Percentiles rank a stretch among this genome's conserved stretches.
Conservation (phyloP, 1,140 invertebrate species). For the Drosophila saltans region DNA sequence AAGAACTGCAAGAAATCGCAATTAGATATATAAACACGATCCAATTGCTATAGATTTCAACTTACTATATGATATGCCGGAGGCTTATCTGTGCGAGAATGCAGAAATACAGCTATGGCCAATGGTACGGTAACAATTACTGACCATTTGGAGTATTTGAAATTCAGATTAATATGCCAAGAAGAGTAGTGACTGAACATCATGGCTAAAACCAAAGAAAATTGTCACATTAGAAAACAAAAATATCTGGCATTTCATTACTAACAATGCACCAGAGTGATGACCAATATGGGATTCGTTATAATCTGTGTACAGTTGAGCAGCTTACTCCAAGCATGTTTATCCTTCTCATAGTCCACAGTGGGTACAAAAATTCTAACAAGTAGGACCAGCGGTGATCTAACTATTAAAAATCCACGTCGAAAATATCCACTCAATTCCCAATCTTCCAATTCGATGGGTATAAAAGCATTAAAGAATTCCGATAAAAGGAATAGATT, state of each 20-base stretch:
- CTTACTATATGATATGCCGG: slow-evolving; percentile 51
- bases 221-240: too few species aligned
- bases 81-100: slow-evolving; percentile 52
- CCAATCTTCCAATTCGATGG: slow-evolving; percentile 36
- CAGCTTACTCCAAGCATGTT: slow-evolving; percentile 65
- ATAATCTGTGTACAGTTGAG: slow-evolving; percentile 61
- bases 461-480: slow-evolving; percentile 32
- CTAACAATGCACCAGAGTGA: slow-evolving; percentile 37
- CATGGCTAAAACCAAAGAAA: slow-evolving; percentile 23
- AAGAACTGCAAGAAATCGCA: slow-evolving; percentile 31
- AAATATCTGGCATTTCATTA: background rate
- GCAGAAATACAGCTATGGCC: slow-evolving; percentile 34
- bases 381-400: slow-evolving; percentile 30
- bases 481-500: slow-evolving; percentile 42
- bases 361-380: slow-evolving; percentile 38
- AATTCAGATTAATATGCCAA: slow-evolving; percentile 22
- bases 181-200: slow-evolving; percentile 18
- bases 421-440: slow-evolving; percentile 7
- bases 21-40: background rate
- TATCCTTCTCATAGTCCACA: slow-evolving; percentile 46
- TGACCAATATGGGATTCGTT: slow-evolving; percentile 36
- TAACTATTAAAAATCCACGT: slow-evolving; percentile 17
- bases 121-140: slow-evolving; percentile 42
- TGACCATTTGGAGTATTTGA: slow-evolving; percentile 30
- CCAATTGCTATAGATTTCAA: too few species aligned